phyloP scores from a whole-genome alignment of 2,888 invertebrate genomes.

The Drosophila bunnanda region DNA sequence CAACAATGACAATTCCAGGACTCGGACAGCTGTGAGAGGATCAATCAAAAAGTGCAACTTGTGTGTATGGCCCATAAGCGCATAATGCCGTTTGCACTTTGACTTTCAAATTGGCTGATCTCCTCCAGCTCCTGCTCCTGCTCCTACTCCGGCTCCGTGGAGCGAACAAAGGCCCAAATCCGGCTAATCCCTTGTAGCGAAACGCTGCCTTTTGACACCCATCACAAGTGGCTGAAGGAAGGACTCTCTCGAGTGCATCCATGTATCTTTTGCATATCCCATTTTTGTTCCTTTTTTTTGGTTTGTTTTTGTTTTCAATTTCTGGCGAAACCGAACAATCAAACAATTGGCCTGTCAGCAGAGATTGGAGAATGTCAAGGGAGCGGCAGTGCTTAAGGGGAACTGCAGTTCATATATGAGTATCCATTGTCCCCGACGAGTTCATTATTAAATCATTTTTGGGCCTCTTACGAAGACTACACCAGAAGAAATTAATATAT shows the following conservation, averaged over 20 bases:
- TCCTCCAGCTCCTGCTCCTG: constrained; percentile 2
- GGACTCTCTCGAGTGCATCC: constrained; percentile 46
- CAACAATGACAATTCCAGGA: constrained; percentile 31
- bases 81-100: constrained; percentile 74
- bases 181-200: constrained; percentile 73
- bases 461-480: constrained; percentile 7
- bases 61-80: constrained; percentile 61
- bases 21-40: constrained; percentile 62
- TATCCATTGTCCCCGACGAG: constrained; percentile 61
- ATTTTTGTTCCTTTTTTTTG: constrained; percentile 23
- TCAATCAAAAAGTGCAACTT: constrained; percentile 57
- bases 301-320: constrained; percentile 58
- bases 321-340: constrained; percentile 58
- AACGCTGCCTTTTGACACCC: constrained; percentile 75
- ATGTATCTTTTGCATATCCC: constrained; percentile 69
- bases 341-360: constrained; percentile 73
- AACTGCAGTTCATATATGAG: constrained; percentile 58
- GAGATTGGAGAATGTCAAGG: constrained; percentile 66
- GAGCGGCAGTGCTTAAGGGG: constrained; percentile 62
- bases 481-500: not conserved
- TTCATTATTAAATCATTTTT: constrained; percentile 76
- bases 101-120: constrained; percentile 78
- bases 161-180: constrained; percentile 68
- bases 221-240: constrained; percentile 64
- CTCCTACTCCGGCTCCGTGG: not conserved